Evolutionary conservation across 2,797 vertebrate species (phyloP), one percentile per base, ranked within the genome.

Genomic region (Pipistrellus kuhlii): DNA sequence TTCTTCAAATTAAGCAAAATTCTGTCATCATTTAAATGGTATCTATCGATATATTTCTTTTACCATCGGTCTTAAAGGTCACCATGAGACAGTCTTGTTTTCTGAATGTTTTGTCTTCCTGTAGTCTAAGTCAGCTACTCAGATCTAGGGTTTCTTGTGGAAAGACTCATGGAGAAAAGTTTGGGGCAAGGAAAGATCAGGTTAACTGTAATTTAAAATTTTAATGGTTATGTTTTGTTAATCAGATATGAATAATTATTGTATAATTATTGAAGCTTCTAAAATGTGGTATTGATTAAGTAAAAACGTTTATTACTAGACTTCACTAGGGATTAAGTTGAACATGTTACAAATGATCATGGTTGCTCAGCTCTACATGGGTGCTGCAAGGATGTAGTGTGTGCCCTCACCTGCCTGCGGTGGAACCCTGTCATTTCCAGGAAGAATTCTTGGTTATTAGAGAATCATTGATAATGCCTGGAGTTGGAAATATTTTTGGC

Each of bases 1-100:
- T 72, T 88, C n/a, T 89, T 91, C 41, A 89, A 89, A 90, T 73
- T 41, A 80, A 93, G 82, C 25, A 25, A 57, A 80, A 55, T 71
- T 87, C 14, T 78, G 15, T n/a, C 17, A 64, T n/a, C 41, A 71
- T 41, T 91, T 57, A 66, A 71, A 77, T 82, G 35, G 51, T 80
- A 27, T 78, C 59, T 77, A n/a, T n/a, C n/a, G n/a, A n/a, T n/a
- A 13, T 62, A 44, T 51, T 78, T n/a, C 64, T 89, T 87, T 93
- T 89, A 46, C 27, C 8, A 1, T 32, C 12, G n/a, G n/a, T 78
- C 53, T 89, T n/a, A 69, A 38, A 81, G 27, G 71, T 57, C 38
- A 78, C 21, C 23, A 6, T 80, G 76, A 87, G 57, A 64, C 12
- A 66, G 32, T 21, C 21, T 85, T 88, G 18, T 44, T 80, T 81